Evolutionary conservation across 2,113 vertebrate species (phyloP).

Genomic region (Etheostoma spectabile): DNA sequence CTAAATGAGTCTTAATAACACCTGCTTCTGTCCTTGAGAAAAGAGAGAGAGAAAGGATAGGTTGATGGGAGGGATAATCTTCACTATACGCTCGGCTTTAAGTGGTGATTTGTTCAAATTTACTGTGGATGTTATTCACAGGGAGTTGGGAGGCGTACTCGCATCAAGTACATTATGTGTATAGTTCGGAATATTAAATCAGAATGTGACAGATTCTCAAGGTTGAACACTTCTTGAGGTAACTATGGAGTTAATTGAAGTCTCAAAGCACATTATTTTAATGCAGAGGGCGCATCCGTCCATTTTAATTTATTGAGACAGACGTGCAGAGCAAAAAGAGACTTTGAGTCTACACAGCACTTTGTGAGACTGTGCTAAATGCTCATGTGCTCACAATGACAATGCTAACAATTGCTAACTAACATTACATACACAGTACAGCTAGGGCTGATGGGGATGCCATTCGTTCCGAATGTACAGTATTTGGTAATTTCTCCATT

Average conservation of each 20-base stretch:
- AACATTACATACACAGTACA: background rate
- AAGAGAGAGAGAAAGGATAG: slow-evolving; percentile 40
- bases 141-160: slow-evolving; percentile 10
- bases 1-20: slow-evolving; percentile 73
- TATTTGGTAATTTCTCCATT: background rate
- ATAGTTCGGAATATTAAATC: slow-evolving; percentile 26
- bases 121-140: slow-evolving; percentile 38
- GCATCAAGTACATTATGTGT: slow-evolving; percentile 10
- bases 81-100: slow-evolving; percentile 29
- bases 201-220: slow-evolving; percentile 7
- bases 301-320: slow-evolving; percentile 7
- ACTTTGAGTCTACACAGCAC: background rate
- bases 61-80: slow-evolving; percentile 60
- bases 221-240: slow-evolving; percentile 23
- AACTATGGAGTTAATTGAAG: slow-evolving; percentile 18
- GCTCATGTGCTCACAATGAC: background rate
- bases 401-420: background rate
- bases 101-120: slow-evolving; percentile 63
- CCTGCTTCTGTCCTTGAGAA: slow-evolving; percentile 64
- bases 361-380: background rate
- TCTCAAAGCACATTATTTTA: background rate
- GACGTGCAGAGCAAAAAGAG: background rate
- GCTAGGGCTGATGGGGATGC: background rate
- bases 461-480: background rate
- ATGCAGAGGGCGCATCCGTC: background rate